Evolutionary conservation across 2,888 invertebrate genomes (phyloP).

Genomic region (Mechanitis messenoides): DNA sequence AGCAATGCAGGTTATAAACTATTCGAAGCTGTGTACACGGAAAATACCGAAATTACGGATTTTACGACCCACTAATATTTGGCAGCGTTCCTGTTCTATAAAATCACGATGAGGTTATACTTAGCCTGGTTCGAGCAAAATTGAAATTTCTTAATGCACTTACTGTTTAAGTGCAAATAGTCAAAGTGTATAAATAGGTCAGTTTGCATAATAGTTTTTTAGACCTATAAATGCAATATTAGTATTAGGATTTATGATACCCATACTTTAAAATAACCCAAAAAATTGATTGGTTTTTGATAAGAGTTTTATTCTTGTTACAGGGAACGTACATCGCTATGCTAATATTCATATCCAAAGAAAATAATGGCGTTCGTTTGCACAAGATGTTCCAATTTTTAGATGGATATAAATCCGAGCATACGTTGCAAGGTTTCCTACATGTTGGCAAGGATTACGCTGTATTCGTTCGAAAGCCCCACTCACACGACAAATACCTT

Average conservation of each 20-base stretch:
- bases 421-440: constrained; percentile 51
- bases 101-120: constrained; percentile 21
- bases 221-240: not conserved
- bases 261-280: not conserved
- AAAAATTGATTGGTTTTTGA: not conserved
- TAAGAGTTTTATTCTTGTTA: constrained; percentile 14
- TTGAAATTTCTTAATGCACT: constrained; percentile 20
- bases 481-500: constrained; percentile 52
- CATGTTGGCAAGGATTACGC: constrained; percentile 63
- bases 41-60: constrained; percentile 24
- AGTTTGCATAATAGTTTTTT: not conserved
- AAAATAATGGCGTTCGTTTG: constrained; percentile 45
- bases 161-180: constrained; percentile 6
- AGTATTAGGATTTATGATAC: not conserved
- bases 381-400: constrained; percentile 57
- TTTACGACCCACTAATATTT: constrained; percentile 23
- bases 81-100: constrained; percentile 26
- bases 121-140: constrained; percentile 15
- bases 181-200: not conserved
- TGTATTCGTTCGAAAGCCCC: constrained; percentile 50
- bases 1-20: constrained; percentile 1
- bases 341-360: constrained; percentile 23
- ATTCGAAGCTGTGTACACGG: constrained; percentile 4
- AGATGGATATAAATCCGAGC: constrained; percentile 56
- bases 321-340: constrained; percentile 17